Base-by-base conservation (phyloP, 2,888 invertebrate genomes). In the Lycaena phlaeas region DNA sequence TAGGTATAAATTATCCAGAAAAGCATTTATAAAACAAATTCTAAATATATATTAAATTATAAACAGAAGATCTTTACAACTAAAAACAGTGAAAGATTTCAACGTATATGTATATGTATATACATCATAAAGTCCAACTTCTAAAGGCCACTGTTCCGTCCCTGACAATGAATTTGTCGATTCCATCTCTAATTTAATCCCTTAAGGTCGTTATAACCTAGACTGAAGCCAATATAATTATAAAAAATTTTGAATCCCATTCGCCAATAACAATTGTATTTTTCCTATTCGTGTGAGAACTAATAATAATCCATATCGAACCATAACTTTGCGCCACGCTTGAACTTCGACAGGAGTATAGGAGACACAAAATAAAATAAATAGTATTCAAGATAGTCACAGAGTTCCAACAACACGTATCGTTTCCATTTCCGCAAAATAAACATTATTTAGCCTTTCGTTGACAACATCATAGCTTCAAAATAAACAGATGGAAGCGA, bases 91-190 rank as follows among this genome's bases (percentile, higher is more conserved):
- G n/a, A n/a, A n/a, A n/a, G n/a, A n/a, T n/a, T n/a, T n/a, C n/a
- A n/a, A n/a, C n/a, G n/a, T n/a, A n/a, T n/a, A n/a, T n/a, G n/a
- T n/a, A n/a, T n/a, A n/a, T 29, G 3, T 14, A 29, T 29, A 12
- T 14, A 29, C 9, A 29, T 7, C 12, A 5, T 14, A 14, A 2
- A 62, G 57, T 46, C 52, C 53, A 64, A 50, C 46, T 49, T 51
- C 55, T 61, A 58, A 40, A 61, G 59, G 56, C 45, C 60, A 54
- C 56, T 53, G 59, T 50, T 53, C 45, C 17, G 53, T 46, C 50
- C 51, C 47, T 45, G 44, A 56, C 53, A 53, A 52, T 44, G 30
- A 41, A 48, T 46, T 51, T 46, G 60, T 52, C 64, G 59, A 54
- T 63, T 64, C 62, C 67, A 64, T 57, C 57, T 49, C 38, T 41